Evolutionary conservation across 2,113 vertebrate genomes (phyloP), one percentile per base, ranked within the genome.

Genomic region (Sander lucioperca): DNA sequence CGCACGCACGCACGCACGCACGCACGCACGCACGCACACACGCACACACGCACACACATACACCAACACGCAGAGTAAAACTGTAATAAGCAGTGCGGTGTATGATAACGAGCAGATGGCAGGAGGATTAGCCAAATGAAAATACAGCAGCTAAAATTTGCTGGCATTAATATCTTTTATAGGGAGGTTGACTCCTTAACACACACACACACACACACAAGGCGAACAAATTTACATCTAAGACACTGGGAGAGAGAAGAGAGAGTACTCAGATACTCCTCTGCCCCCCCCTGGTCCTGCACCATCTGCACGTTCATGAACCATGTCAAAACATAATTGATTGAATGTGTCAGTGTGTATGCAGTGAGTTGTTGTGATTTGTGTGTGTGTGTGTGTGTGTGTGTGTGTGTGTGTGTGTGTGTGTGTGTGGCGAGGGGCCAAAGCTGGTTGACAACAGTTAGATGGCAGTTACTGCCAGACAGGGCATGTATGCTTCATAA

Each of bases 91-190:
- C 81, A 83, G 79, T 66, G 64, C 33, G 6, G 47, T 72, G 74
- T 78, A 81, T 56, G 11, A 88, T 90, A 9, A 92, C 82, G 90
- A 94, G 91, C 96, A 97, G 97, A 96, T 96, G 96, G 96, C 14
- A 19, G 90, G 9, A 61, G 91, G 92, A 83, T 95, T 93, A 95
- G 94, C 89, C 90, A 96, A 95, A 95, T 88, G 92, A 95, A 96
- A 96, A 96, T 94, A 94, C 93, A 91, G 0, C 74, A 91, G 54
- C 86, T 89, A 91, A 95, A 94, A 57, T 95, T 96, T 96, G 94
- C 95, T 84, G 75, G 89, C 54, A 89, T 95, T 95, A 74, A 94
- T 96, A 95, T 94, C 92, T 72, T 82, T 93, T 91, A 94, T 91
- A 94, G 94, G 88, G 78, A 92, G 88, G 93, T 93, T 93, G 93